Conservation (phyloP, 2,888 invertebrate species). For the Tetranychus truncatus region DNA sequence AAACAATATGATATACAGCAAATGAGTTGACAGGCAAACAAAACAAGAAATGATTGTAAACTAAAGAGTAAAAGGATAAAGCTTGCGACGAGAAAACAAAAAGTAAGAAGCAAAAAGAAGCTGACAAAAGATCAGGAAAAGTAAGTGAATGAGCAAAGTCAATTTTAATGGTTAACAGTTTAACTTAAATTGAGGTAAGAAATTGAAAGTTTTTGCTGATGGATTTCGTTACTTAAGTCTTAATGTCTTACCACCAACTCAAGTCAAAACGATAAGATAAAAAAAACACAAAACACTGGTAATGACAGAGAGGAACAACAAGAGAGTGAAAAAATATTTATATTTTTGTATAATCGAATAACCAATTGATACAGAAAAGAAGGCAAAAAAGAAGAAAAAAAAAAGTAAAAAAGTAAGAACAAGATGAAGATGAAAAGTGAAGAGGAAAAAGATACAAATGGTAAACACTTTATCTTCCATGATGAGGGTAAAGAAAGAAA, state of each 20-base stretch:
- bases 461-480: neutral
- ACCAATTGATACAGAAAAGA: neutral
- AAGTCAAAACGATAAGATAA: neutral
- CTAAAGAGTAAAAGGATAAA: no score
- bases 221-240: neutral
- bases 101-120: no score
- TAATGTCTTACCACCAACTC: neutral
- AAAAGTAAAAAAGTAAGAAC: neutral
- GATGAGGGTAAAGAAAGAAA: neutral
- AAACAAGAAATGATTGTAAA: neutral
- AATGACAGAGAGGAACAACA: neutral
- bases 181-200: neutral
- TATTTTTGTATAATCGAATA: neutral
- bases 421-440: neutral
- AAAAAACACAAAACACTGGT: neutral
- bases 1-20: neutral
- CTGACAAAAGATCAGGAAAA: no score
- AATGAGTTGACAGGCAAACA: neutral
- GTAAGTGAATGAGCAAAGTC: neutral
- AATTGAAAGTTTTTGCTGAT: neutral
- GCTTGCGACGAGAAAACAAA: no score
- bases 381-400: neutral
- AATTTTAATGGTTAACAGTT: neutral
- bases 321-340: neutral
- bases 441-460: neutral